Evolutionary conservation across 2,888 invertebrate genomes (phyloP), one percentile per base, ranked within the genome.

Genomic region (Drosophila prostipennis): DNA sequence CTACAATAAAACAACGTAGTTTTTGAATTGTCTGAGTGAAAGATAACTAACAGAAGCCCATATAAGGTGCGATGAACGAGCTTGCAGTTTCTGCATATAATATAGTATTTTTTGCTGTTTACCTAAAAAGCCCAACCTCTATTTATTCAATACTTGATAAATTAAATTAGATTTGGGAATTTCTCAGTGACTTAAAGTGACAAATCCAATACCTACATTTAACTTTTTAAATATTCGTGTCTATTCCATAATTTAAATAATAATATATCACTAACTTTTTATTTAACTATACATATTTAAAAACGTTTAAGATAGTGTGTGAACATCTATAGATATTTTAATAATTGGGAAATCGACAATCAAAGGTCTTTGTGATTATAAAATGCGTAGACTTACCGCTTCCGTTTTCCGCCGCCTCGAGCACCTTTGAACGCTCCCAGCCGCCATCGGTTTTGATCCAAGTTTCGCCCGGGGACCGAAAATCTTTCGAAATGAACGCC

Each of bases 401-500:
- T 91, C 69, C 92, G 89, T 86, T 92, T 93, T 64, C 94, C 94
- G 57, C 94, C 94, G 90, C 94, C 93, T 97, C 97, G 65, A 98
- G 93, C 79, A 99, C 96, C 93, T 98, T 98, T 93, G 97, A 96
- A 93, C 97, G 96, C 93, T 99, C 99, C 99, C 99, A 99, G 77
- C 98, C 98, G 92, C 98, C 98, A 87, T 97, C 96, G 59, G 98
- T 98, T 93, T 98, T 98, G 60, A 99, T 98, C 99, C 99, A 99
- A 90, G 96, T 96, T 92, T 99, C 99, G 74, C 99, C 99, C 53
- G 99, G 98, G 77, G 98, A 98, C 90, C 99, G 95, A 99, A 99
- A 99, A 93, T 99, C 99, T 94, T 97, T 98, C 74, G 99, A 99
- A 92, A 99, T 97, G 93, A 99, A 99, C 90, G 99, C 99, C 99